phyloP scores from a whole-genome alignment of 2,113 vertebrate genomes.

The Mesembrinibis cayennensis region DNA sequence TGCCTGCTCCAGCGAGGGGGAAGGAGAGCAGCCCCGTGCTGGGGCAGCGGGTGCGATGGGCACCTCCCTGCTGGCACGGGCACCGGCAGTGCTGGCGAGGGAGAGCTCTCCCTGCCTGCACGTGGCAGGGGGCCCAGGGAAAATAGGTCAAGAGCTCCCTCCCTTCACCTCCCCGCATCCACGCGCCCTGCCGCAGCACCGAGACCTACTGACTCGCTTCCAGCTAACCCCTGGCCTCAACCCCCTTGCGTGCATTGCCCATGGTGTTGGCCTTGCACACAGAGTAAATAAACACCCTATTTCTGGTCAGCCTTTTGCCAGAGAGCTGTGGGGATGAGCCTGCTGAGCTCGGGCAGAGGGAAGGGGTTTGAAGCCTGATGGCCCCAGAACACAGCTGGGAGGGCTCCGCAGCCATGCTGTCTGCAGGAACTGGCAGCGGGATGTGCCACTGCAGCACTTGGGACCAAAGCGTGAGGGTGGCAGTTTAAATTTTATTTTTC shows the following conservation, averaged over 20 bases:
- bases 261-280: rapidly evolving
- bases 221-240: not conserved
- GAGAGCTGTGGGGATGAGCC: rapidly evolving
- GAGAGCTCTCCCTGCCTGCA: not conserved
- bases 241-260: rapidly evolving
- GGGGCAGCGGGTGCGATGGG: not conserved
- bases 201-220: not conserved
- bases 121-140: not conserved
- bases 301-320: not conserved
- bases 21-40: not conserved
- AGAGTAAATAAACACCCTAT: not conserved
- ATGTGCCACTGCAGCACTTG: not conserved
- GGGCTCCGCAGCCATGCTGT: not conserved
- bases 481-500: not conserved
- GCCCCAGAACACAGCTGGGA: not conserved
- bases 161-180: not conserved
- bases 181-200: rapidly evolving
- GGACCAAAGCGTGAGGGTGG: not conserved
- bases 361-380: not conserved
- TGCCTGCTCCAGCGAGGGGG: rapidly evolving
- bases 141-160: not conserved
- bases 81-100: rapidly evolving
- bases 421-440: not conserved
- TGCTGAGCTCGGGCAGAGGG: not conserved
- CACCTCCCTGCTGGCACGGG: not conserved